Conservation (phyloP, 2,888 invertebrate genomes). For the Ecliptopera silaceata region DNA sequence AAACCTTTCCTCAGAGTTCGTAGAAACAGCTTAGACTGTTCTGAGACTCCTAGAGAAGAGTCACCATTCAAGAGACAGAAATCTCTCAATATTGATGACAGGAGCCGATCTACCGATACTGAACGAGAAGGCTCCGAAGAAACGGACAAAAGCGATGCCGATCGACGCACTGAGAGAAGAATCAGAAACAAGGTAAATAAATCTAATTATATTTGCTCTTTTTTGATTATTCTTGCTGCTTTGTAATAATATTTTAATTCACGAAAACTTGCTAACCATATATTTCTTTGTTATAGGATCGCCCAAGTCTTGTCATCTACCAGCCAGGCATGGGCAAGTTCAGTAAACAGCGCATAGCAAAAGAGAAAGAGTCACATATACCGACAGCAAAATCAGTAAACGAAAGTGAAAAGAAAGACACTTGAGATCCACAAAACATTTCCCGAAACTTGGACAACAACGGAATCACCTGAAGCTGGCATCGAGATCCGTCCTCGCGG, state of each 20-base stretch:
- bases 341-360: conserved; percentile 85
- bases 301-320: conserved; percentile 95
- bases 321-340: conserved; percentile 94
- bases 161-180: conserved; percentile 84
- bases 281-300: conserved; percentile 83
- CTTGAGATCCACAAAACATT: conserved; percentile 63
- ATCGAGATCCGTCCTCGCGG: conserved; percentile 66
- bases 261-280: background rate
- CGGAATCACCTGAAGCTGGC: conserved; percentile 76
- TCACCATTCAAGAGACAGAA: conserved; percentile 77
- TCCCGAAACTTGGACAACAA: conserved; percentile 76
- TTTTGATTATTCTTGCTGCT: background rate
- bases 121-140: conserved; percentile 81
- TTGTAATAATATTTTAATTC: background rate
- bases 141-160: conserved; percentile 77
- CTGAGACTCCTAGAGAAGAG: conserved; percentile 64
- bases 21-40: conserved; percentile 71
- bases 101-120: conserved; percentile 78
- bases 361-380: conserved; percentile 68
- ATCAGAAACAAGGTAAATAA: conserved; percentile 85
- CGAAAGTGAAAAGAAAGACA: conserved; percentile 79
- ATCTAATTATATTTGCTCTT: background rate
- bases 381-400: conserved; percentile 58
- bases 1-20: conserved; percentile 54
- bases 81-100: conserved; percentile 77